Base-by-base conservation (phyloP, 2,797 vertebrate genomes). In the Xiphophorus birchmanni region DNA sequence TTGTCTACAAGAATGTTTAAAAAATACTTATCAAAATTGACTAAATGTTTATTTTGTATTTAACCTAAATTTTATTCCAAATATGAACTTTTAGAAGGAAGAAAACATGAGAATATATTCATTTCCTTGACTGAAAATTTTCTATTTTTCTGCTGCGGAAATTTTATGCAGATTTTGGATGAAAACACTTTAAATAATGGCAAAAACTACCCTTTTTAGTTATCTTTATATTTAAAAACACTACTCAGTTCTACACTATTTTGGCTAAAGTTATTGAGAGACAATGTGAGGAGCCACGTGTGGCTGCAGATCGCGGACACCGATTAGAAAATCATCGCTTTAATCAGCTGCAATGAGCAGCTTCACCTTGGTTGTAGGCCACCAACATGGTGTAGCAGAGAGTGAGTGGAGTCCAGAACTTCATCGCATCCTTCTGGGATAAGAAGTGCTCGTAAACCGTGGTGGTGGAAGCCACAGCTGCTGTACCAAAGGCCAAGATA, bases 341-440 rank as follows among this genome's bases (percentile, higher is more conserved):
- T 1, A n/a, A 63, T 44, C 17, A 76, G 13, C 45, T 78, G 13
- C 11, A n/a, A 48, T 37, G 69, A 76, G 35, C 63, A 65, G 90
- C 21, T 54, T 23, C 86, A 97, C 97, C 97, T 91, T 98, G 96
- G 93, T 96, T 96, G 87, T 97, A 95, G 84, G 96, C 83, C 69
- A 98, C 94, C 90, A 99, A 90, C 89, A 98, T 91, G 0, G 95
- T 84, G 88, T 98, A 98, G 91, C 97, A 98, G 90, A 98, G 96
- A 54, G 96, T 97, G 80, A 99, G 95, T 0, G 96, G 97, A 0
- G 90, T 97, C 98, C 97, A 98, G 91, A 98, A 96, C 80, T 96
- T 96, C 0, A 97, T 5, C 0, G 97, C 96, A 91, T 97, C 97
- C 0, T 95, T 95, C 15, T 96, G 90, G 72, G 91, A 96, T 85